phyloP scores from a whole-genome alignment of 2,113 vertebrate genomes.

The Mustelus asterias region DNA sequence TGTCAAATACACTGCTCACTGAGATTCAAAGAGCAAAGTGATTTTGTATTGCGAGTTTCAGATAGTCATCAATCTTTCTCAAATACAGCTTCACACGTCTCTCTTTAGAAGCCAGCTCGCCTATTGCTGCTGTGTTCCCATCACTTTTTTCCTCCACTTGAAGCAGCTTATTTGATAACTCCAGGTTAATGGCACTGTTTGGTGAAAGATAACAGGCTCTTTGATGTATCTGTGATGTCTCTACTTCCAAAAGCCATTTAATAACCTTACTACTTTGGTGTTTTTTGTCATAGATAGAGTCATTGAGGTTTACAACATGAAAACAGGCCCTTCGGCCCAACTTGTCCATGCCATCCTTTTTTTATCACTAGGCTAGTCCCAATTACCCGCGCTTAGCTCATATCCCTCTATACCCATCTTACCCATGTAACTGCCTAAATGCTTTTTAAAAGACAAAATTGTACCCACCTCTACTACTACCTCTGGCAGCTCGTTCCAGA shows the following conservation, averaged over 20 bases:
- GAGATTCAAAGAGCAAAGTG: neutral
- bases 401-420: too few species aligned
- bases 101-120: neutral
- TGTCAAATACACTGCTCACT: neutral
- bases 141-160: neutral
- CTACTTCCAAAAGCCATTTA: neutral
- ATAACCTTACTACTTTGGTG: neutral
- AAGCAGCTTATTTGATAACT: neutral
- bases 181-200: neutral
- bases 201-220: neutral
- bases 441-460: too few species aligned
- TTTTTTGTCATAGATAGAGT: neutral
- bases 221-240: neutral
- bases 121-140: neutral
- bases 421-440: too few species aligned
- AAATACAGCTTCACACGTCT: neutral
- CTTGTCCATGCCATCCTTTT: too few species aligned
- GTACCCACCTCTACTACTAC: too few species aligned
- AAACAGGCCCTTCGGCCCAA: too few species aligned
- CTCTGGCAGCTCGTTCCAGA: too few species aligned
- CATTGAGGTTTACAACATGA: too few species aligned
- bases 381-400: too few species aligned
- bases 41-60: slow-evolving; percentile 1
- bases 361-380: too few species aligned
- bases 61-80: neutral